Base-by-base conservation (phyloP, 2,888 invertebrate genomes). In the Oasisia sp. region DNA sequence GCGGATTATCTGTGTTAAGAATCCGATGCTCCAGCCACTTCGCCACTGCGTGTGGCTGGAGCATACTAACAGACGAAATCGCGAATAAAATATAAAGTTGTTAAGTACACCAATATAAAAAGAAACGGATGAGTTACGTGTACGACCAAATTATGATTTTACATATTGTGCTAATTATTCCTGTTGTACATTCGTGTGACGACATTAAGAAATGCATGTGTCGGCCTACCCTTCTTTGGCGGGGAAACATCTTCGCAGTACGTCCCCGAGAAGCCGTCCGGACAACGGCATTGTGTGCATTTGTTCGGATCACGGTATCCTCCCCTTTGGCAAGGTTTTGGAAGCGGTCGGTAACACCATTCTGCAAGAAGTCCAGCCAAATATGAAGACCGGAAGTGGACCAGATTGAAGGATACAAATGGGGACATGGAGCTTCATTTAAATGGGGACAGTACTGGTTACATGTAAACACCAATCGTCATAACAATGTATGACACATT, bases 271-370 rank as follows among this genome's bases (percentile, higher is more conserved):
- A 91, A 91, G 14, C 92, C 92, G 89, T 92, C 92, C 5, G 92
- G 92, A 32, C 92, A 92, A 32, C 32, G 56, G 44, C 92, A 92
- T 14, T 32, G 32, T 32, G 32, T 32, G 74, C 92, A 92, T 45
- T 92, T 90, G 27, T 91, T 91, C 19, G 92, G 92, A 32, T 92
- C 50, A 27, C 38, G 92, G 58, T 92, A 92, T 19, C 92, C 92
- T 32, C 50, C n/a, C 38, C 38, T 92, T 27, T 92, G 89, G 44
- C 92, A 89, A 32, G 19, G 74, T n/a, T 32, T 32, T 3, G 50
- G 38, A 89, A 74, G 74, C 74, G 74, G 74, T n/a, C 5, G 0
- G 74, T 27, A 74, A 74, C 74, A 74, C 74, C 27, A 74, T 14
- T 74, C 74, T 74, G 74, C 27, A 74, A 74, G 74, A 74, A 27